Evolutionary conservation across 2,113 vertebrate genomes (phyloP).

Genomic region (Corapipo altera): DNA sequence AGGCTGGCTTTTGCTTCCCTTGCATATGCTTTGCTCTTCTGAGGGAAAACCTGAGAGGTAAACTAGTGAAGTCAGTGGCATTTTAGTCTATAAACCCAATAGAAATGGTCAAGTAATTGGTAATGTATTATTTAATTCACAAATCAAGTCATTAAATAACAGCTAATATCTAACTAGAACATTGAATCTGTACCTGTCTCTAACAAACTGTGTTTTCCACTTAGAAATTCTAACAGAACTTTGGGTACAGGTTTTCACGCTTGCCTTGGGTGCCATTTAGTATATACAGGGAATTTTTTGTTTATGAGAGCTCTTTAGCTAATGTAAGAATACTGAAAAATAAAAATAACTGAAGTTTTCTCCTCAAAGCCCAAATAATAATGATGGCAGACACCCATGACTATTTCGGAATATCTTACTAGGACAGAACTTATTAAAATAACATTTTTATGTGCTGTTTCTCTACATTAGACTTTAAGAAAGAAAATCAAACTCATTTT

Average conservation of each 20-base stretch:
- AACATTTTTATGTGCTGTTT: background rate
- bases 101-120: background rate
- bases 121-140: background rate
- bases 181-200: background rate
- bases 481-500: conserved; percentile 11
- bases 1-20: background rate
- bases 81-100: background rate
- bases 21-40: background rate
- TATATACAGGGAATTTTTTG: background rate
- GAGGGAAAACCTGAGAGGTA: background rate
- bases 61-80: background rate
- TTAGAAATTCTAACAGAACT: background rate
- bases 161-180: background rate
- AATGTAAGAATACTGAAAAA: background rate
- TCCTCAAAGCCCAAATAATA: background rate
- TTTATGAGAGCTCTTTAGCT: background rate
- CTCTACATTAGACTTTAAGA: background rate
- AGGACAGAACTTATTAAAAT: background rate
- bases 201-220: background rate
- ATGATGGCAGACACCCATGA: background rate
- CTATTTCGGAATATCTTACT: background rate
- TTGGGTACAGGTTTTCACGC: background rate
- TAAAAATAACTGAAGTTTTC: background rate
- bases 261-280: background rate
- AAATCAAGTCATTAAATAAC: background rate